A percentile compares a stretch with the other conserved stretches of the same genome.
Conservation (phyloP, 2,113 vertebrate genomes). For the Lophochroa leadbeateri region DNA sequence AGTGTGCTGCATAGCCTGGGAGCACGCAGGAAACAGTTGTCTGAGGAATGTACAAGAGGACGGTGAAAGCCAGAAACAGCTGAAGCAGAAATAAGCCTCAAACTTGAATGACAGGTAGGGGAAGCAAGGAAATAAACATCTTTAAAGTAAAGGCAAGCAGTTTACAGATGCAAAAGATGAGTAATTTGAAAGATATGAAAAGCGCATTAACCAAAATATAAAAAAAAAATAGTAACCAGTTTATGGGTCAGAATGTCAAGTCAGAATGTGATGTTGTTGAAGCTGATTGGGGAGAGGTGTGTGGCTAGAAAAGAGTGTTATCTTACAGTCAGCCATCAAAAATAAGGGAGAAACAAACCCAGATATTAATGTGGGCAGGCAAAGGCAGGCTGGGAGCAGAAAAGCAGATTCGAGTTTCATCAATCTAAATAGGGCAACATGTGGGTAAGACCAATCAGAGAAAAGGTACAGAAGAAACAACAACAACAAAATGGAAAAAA, state of each 20-base stretch:
- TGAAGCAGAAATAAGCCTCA: neutral
- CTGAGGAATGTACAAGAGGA: neutral
- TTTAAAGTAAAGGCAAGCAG: neutral
- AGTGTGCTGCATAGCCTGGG: neutral
- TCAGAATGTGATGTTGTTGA: neutral
- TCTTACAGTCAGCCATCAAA: neutral
- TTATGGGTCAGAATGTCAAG: neutral
- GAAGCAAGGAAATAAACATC: neutral
- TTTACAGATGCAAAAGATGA: slow-evolving; percentile 1
- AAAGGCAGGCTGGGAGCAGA: neutral
- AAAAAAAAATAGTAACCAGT: neutral
- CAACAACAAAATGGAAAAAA: neutral
- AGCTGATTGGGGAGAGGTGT: neutral
- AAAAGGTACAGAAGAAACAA: neutral
- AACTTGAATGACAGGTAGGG: neutral
- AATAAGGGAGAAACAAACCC: neutral
- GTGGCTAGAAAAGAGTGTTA: neutral
- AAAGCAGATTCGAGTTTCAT: neutral
- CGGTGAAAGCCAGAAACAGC: neutral
- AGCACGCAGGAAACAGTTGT: neutral
- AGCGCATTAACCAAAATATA: neutral
- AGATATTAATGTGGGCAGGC: neutral
- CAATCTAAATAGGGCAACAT: neutral
- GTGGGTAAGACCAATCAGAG: neutral
- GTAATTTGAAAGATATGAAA: neutral